Evolutionary conservation across 2,113 vertebrate species (phyloP), one percentile per base, ranked within the genome.

Genomic region (Hippocampus zosterae): DNA sequence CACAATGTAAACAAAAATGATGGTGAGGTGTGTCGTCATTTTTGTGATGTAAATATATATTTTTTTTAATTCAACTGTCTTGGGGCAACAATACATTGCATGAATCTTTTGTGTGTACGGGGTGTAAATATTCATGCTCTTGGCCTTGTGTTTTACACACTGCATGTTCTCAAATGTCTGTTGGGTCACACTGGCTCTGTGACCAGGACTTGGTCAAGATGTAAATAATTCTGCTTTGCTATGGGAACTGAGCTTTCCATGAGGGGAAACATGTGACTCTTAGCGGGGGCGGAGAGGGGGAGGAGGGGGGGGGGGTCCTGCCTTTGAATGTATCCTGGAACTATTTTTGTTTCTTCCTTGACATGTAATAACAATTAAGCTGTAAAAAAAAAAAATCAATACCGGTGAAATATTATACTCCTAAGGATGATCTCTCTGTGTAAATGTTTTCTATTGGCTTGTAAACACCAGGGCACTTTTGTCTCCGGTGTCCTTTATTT

Each of bases 151-250:
- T 73, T 65, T 79, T 76, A 52, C 52, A 71, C 81, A 74, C 70
- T 73, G 79, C 70, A 7, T 75, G 74, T 75, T 86, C 76, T 88
- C 80, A 88, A 82, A 83, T 85, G 79, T 87, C 84, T 75, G 68
- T 73, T 44, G 52, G 84, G 88, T 89, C 89, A 84, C 88, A 88
- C 87, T 85, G 90, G 87, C 84, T 87, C 81, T 90, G 87, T 87
- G 88, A 78, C 84, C 70, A 59, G 66, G 80, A 71, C 79, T 73
- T 75, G 76, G 82, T 85, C 62, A 72, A 87, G 85, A 82, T 92
- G 91, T 92, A 91, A 88, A 92, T 92, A 90, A 84, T 91, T 62
- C 56, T 76, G 82, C 71, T 73, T 73, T 72, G 67, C 80, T 78
- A 78, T 88, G 88, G 85, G 71, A 88, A 85, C 63, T 37, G 69